Percentiles rank a stretch among this genome's conserved stretches.
Conservation (phyloP, 2,888 invertebrate species). For the Plagodis pulveraria region DNA sequence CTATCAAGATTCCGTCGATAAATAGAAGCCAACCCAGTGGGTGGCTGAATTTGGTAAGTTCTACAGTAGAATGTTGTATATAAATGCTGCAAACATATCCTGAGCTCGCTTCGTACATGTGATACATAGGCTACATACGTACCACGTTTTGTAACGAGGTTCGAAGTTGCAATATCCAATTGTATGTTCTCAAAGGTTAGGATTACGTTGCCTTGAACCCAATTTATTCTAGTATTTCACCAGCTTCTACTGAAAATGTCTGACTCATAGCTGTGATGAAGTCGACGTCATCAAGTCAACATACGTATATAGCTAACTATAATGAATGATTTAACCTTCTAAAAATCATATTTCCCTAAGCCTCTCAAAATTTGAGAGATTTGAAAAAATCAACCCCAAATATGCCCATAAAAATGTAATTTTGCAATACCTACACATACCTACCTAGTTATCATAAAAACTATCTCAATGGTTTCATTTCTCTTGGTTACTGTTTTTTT, state of each 20-base stretch:
- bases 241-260: conserved; percentile 35
- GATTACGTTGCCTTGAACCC: conserved; percentile 38
- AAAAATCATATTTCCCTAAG: too few relatives aligned
- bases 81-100: background rate
- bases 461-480: too few relatives aligned
- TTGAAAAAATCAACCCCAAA: too few relatives aligned
- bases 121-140: too few relatives aligned
- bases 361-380: too few relatives aligned
- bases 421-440: too few relatives aligned
- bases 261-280: conserved; percentile 46
- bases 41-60: conserved; percentile 90
- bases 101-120: conserved; percentile 2
- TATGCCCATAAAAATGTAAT: too few relatives aligned
- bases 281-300: conserved; percentile 50
- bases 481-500: too few relatives aligned
- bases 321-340: too few relatives aligned
- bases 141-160: too few relatives aligned
- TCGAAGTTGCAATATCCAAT: too few relatives aligned
- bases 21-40: conserved; percentile 91
- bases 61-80: background rate
- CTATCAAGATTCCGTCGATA: conserved; percentile 93
- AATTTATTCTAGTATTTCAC: conserved; percentile 15
- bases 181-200: conserved; percentile 20
- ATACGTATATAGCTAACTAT: background rate
- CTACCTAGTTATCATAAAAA: too few relatives aligned